Evolutionary conservation across 2,797 vertebrate species (phyloP).

Genomic region (Mormyrops attenuatus): DNA sequence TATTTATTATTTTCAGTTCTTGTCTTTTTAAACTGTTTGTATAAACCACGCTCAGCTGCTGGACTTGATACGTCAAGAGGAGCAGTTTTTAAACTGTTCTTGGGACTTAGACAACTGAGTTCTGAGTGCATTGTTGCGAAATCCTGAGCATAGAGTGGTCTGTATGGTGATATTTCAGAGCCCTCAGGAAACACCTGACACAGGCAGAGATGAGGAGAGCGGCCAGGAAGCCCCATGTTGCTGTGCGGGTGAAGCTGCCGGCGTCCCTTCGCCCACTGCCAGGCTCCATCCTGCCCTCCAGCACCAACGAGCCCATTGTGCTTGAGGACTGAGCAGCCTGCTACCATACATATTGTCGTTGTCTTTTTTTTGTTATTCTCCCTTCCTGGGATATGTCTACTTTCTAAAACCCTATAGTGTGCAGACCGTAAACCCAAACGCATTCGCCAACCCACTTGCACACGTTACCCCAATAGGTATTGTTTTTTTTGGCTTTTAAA

Average conservation of each 20-base stretch:
- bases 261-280: conserved; percentile 63
- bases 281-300: conserved; percentile 71
- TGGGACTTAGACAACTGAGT: neutral
- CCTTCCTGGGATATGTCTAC: conserved; percentile 43
- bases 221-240: conserved; percentile 80
- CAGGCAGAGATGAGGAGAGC: conserved; percentile 86
- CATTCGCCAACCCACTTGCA: conserved; percentile 23
- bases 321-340: conserved; percentile 75
- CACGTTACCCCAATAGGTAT: conserved; percentile 12
- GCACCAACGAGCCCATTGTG: conserved; percentile 86
- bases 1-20: neutral
- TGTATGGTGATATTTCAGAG: conserved; percentile 52
- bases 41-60: neutral
- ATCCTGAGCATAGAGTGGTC: neutral
- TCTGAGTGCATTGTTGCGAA: neutral
- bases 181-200: conserved; percentile 82
- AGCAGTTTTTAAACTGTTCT: neutral
- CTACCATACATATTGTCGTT: conserved; percentile 37
- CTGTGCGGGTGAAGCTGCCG: conserved; percentile 78
- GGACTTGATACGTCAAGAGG: neutral
- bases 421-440: conserved; percentile 13
- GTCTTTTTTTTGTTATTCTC: conserved; percentile 36
- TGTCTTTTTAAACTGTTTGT: neutral
- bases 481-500: conserved; percentile 48
- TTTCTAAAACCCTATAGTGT: conserved; percentile 35